phyloP scores from a whole-genome alignment of 2,797 vertebrate genomes.

The Alca torda region DNA sequence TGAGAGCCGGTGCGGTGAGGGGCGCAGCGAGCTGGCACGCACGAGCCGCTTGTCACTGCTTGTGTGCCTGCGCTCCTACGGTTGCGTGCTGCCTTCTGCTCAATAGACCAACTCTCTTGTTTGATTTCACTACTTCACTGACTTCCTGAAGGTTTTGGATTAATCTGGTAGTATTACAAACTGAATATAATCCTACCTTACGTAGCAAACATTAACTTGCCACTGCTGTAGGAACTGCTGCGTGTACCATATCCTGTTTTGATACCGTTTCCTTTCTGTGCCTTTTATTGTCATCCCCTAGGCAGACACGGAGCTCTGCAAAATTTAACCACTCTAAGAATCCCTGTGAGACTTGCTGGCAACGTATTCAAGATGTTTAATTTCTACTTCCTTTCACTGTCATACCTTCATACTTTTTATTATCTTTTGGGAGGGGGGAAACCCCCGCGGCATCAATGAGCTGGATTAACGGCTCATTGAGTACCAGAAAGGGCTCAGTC shows the following conservation, averaged over 20 bases:
- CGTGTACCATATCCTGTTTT: background rate
- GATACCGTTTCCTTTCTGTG: background rate
- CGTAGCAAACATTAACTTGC: background rate
- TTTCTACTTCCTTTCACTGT: background rate
- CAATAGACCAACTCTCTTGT: background rate
- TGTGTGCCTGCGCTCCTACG: fast-evolving
- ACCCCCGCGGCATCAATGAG: background rate
- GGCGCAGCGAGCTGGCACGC: background rate
- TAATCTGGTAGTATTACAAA: background rate
- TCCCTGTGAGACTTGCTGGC: background rate
- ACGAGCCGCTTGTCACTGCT: fast-evolving
- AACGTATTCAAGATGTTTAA: background rate
- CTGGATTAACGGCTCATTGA: background rate
- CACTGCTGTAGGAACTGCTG: background rate
- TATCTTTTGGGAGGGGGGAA: background rate
- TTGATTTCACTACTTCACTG: background rate
- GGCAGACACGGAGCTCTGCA: background rate
- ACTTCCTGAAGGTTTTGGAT: background rate
- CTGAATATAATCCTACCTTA: background rate
- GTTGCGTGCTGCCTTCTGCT: background rate
- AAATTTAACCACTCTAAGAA: background rate
- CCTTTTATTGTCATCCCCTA: background rate
- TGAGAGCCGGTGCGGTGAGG: background rate
- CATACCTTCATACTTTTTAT: background rate
- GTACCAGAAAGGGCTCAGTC: background rate